phyloP scores from a whole-genome alignment of 2,888 invertebrate genomes.

The Epinotia brunnichana region DNA sequence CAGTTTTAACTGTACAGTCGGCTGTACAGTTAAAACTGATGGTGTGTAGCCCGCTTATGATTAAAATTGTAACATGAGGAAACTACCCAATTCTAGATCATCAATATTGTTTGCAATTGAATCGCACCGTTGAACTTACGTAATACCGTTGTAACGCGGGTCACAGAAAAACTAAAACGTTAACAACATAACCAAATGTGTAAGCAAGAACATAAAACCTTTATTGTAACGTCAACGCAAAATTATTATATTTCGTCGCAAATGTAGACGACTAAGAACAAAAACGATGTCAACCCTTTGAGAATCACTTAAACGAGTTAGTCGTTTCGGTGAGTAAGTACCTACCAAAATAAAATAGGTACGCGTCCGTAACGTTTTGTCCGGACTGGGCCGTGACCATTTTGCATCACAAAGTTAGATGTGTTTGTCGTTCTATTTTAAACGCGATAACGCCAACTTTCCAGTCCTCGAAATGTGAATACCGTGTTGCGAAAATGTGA shows the following conservation, averaged over 20 bases:
- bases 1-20: no score
- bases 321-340: constrained; percentile 49
- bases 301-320: constrained; percentile 50
- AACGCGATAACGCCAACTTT: constrained; percentile 83
- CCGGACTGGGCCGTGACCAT: constrained; percentile 68
- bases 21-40: no score
- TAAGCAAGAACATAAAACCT: constrained; percentile 3
- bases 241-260: constrained; percentile 28
- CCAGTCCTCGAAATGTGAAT: constrained; percentile 83
- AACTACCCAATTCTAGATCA: no score
- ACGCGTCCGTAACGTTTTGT: constrained; percentile 57
- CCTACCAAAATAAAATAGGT: constrained; percentile 57
- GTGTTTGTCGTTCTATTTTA: constrained; percentile 82
- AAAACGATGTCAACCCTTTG: constrained; percentile 46
- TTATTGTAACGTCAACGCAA: constrained; percentile 17
- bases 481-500: constrained; percentile 84
- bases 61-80: no score
- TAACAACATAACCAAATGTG: neutral
- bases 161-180: neutral
- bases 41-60: no score
- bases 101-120: neutral
- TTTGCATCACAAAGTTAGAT: constrained; percentile 82
- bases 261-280: constrained; percentile 46
- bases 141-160: neutral
- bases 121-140: neutral